Evolutionary conservation across 64 coral and sea anemone species (phyloP), one percentile per base, ranked within the genome.

Genomic region (Stichodactyla mertensii): DNA sequence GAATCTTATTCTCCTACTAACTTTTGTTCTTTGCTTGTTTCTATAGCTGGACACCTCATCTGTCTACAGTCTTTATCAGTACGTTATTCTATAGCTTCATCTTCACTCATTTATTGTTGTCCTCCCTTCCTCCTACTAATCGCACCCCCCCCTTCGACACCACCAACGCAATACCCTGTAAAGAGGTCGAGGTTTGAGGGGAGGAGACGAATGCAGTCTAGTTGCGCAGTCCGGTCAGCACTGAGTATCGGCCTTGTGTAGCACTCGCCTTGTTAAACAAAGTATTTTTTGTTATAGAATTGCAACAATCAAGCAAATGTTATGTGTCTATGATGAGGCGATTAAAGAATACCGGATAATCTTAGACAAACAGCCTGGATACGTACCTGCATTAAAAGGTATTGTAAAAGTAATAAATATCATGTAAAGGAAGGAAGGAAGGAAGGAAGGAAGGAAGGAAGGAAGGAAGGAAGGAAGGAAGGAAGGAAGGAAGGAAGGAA

Each of bases 371-470:
- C 87, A 93, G 20, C 93, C 81, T 2, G 91, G 91, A 16, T 99
- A 95, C 36, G 90, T 99, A 8, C 97, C 97, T 62, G 97, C 97
- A 16, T 67, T 99, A 6, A 99, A 99, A 86, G 97, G 97, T 83
- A 71, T 55, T 11, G 24, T 2, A 52, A 23, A 52, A 62, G 9
- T 10, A 0, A 45, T 45, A 13, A 26, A 9, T 0, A 52, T 7
- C 53, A 77, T 16, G 26, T 11, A 61, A 16, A 85, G 16, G 56
- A 85, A 61, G 11, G 18, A 58, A n/a, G n/a, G n/a, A n/a, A n/a
- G n/a, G n/a, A n/a, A n/a, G n/a, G n/a, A n/a, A n/a, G n/a, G n/a
- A n/a, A n/a, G n/a, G n/a, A n/a, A n/a, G n/a, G n/a, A n/a, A n/a
- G n/a, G n/a, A n/a, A n/a, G n/a, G n/a, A n/a, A n/a, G n/a, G n/a